Percentiles rank a stretch among this genome's conserved stretches.
Evolutionary conservation across 2,113 vertebrate genomes (phyloP).

Genomic region (Galemys pyrenaicus): DNA sequence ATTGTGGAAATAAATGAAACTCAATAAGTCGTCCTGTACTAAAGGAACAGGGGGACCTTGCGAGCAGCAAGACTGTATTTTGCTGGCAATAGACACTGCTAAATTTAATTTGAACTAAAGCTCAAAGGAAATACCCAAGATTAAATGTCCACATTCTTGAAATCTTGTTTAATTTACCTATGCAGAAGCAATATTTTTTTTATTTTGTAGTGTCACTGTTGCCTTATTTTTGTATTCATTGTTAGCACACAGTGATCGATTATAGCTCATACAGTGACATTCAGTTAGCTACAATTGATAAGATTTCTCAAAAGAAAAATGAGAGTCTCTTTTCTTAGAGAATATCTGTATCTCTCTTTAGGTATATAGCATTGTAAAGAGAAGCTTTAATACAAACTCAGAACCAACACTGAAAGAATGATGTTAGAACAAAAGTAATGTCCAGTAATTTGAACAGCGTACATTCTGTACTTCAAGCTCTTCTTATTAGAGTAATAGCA

Average conservation of each 20-base stretch:
- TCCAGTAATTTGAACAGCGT: background rate
- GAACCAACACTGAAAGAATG: background rate
- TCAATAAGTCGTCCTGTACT: background rate
- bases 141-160: conserved; percentile 45
- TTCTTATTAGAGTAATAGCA: background rate
- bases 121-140: background rate
- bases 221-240: background rate
- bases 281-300: background rate
- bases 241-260: background rate
- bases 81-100: background rate
- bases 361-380: background rate
- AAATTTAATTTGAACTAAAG: conserved; percentile 46
- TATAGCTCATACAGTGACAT: background rate
- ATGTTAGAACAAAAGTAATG: background rate
- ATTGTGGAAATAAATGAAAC: background rate
- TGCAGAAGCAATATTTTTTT: background rate
- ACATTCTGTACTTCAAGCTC: background rate
- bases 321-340: conserved; percentile 11
- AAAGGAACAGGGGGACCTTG: background rate
- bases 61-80: background rate
- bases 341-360: background rate
- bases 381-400: background rate
- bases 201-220: background rate
- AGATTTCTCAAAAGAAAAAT: conserved; percentile 33
- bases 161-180: conserved; percentile 45